Evolutionary conservation across 1,140 invertebrate species (phyloP), one percentile per base, ranked within the genome.

Genomic region (Bombus sibiricus): DNA sequence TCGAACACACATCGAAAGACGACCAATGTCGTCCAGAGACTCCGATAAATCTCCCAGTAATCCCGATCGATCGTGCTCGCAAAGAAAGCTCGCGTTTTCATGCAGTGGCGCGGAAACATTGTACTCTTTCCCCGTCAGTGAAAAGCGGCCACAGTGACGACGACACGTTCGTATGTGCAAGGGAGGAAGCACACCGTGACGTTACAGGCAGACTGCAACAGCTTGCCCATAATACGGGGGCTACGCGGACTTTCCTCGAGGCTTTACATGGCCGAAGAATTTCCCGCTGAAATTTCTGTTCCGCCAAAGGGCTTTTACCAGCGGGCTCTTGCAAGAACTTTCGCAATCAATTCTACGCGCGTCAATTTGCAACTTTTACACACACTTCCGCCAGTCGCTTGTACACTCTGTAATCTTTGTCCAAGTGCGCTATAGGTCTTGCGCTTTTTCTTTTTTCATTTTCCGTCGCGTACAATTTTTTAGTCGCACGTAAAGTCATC

Each of bases 1-100:
- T 68, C n/a, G 83, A 77, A 72, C 79, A 77, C 69, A 41, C 84
- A 74, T 89, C 77, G 86, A 81, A 71, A 82, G 86, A 75, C 68
- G 80, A 78, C n/a, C 79, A 57, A 80, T 76, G 76, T 86, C 80
- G 69, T 69, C 59, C 28, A 41, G 66, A 43, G 57, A 5, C 47
- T n/a, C 80, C 82, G 74, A 90, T 90, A 90, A 90, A 90, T 90
- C 89, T 87, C 10, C 47, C 47, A 37, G 73, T 86, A 87, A 90
- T 90, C 88, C 85, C 77, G 88, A 90, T 90, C 89, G 88, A 89
- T 89, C 88, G 84, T 64, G 73, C 41, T 43, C 64, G 88, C 87
- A 86, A 89, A 89, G 88, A 83, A 82, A 89, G 87, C 88, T 76
- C 64, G 83, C 88, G 81, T 89, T 89, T 89, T 75, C 83, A 62